Conservation (phyloP, 2,888 invertebrate species). For the Liodrosophila aerea region DNA sequence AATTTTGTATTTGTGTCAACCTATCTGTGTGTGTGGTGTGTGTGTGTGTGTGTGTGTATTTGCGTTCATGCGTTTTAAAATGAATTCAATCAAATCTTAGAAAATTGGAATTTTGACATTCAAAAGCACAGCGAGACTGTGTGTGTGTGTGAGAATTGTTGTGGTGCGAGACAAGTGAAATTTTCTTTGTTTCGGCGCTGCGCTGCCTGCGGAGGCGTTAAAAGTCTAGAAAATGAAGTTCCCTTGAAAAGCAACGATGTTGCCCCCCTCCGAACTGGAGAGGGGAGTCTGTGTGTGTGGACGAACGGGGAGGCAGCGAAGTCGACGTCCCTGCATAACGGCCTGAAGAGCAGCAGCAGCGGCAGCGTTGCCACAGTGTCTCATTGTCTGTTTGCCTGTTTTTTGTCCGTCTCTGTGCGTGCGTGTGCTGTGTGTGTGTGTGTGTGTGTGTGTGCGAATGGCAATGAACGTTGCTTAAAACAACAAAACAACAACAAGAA, state of each 20-base stretch:
- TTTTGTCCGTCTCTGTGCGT: constrained; percentile 23
- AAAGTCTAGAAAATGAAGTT: constrained; percentile 63
- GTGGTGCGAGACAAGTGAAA: constrained; percentile 65
- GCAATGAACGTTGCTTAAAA: constrained; percentile 53
- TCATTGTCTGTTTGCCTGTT: constrained; percentile 10
- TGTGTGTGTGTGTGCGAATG: constrained; percentile 30
- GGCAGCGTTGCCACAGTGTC: constrained; percentile 28
- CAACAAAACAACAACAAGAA: constrained; percentile 28
- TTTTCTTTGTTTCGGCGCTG: constrained; percentile 66
- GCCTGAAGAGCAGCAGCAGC: constrained; percentile 27
- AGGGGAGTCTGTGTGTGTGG: too few relatives aligned
- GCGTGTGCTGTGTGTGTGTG: constrained; percentile 6
- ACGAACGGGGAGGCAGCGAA: constrained; percentile 11
- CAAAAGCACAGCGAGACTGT: constrained; percentile 39
- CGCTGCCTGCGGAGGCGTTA: constrained; percentile 41
- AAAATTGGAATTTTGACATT: constrained; percentile 52
- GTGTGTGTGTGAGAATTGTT: constrained; percentile 17
- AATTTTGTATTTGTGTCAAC: constrained; percentile 71
- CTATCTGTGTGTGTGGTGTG: constrained; percentile 29
- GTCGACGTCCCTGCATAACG: constrained; percentile 40
- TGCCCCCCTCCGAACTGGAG: constrained; percentile 24
- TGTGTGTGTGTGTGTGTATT: constrained; percentile 14
- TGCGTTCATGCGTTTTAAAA: constrained; percentile 52
- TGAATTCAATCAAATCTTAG: constrained; percentile 59
- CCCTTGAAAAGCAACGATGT: constrained; percentile 57